Evolutionary conservation across 2,797 vertebrate species (phyloP), one percentile per base, ranked within the genome.

Genomic region (Typhlichthys eigenmanni): DNA sequence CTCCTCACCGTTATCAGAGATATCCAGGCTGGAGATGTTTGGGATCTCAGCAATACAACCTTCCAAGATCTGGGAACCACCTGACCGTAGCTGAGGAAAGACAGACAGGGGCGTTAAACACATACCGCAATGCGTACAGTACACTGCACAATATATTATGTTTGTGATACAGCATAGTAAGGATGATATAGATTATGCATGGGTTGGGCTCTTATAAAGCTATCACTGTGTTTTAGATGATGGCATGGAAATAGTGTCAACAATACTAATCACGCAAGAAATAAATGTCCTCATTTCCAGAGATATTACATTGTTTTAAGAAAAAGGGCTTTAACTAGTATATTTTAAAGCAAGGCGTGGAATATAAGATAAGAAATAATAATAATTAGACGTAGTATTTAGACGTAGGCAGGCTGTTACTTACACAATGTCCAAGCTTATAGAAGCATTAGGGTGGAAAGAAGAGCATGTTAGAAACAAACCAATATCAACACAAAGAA

Each of bases 371-470:
- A 52, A 62, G 77, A 14, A 67, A 78, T 47, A 43, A 76, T 43
- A 68, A 76, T 14, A 71, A 68, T 61, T 72, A 75, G n/a, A 51
- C 43, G 69, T 73, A 81, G 80, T 72, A 67, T 65, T 67, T 75
- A 76, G 78, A 85, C 4, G 38, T 48, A 66, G 88, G 78, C 71
- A 75, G 60, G 54, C 34, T 82, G 81, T 66, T 93, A 98, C 96
- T 99, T 97, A 99, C 96, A 95, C 97, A 98, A 89, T 97, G 95
- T 92, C 96, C 96, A 92, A 98, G 95, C 96, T 99, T 93, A 92
- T 78, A 93, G 90, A 91, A 84, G 95, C 95, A 92, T 85, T 89
- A 88, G 68, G 86, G 85, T 84, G 85, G 87, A 90, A 84, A 94
- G 85, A 92, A 81, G 76, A 89, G 89, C 81, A 87, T 64, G 91